Evolutionary conservation across 2,888 invertebrate genomes (phyloP).

Genomic region (Calameuta filiformis): DNA sequence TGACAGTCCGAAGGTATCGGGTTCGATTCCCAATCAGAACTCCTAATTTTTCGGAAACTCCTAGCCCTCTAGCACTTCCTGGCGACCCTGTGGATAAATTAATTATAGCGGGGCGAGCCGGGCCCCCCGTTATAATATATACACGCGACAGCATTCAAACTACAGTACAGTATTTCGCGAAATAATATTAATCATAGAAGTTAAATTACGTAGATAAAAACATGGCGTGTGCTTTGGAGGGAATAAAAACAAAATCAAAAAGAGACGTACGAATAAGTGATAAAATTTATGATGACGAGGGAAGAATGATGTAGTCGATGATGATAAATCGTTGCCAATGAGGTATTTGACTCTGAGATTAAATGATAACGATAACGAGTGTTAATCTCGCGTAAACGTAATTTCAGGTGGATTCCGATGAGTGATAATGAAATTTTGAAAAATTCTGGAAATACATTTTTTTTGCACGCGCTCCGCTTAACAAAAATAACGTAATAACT

Average conservation of each 20-base stretch:
- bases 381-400: neutral
- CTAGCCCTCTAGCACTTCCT: no score
- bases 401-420: neutral
- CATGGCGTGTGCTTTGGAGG: neutral
- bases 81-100: no score
- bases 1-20: no score
- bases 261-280: neutral
- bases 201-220: neutral
- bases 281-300: neutral
- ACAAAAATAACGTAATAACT: neutral
- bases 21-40: no score
- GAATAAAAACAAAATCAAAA: neutral
- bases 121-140: neutral
- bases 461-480: neutral
- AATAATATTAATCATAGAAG: neutral
- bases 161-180: neutral
- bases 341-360: neutral
- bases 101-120: no score
- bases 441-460: neutral
- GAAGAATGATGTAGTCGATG: neutral
- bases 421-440: neutral
- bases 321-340: neutral
- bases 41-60: no score
- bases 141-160: neutral
- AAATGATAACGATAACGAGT: neutral